phyloP scores from a whole-genome alignment of 2,113 vertebrate genomes.

The Chroicocephalus ridibundus region DNA sequence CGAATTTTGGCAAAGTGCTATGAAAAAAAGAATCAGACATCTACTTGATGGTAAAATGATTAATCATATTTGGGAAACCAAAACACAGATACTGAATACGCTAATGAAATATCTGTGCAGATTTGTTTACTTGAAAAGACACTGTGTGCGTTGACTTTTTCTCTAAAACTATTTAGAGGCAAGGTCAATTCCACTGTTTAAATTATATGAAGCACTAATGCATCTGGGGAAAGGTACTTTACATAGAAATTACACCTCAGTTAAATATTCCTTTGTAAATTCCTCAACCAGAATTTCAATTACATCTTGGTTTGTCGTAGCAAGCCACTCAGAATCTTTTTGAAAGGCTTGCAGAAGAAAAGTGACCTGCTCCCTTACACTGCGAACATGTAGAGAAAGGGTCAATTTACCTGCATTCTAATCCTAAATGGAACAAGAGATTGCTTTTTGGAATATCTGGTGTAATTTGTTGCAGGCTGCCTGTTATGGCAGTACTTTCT shows the following conservation, averaged over 20 bases:
- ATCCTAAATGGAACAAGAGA: conserved; percentile 63
- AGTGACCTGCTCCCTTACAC: background rate
- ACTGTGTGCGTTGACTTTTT: background rate
- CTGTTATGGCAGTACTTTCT: conserved; percentile 41
- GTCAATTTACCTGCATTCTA: conserved; percentile 67
- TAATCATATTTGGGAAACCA: background rate
- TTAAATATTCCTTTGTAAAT: conserved; percentile 21
- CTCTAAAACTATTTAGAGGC: background rate
- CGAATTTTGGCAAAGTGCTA: background rate
- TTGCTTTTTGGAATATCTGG: conserved; percentile 63
- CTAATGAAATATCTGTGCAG: background rate
- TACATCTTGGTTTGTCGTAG: background rate
- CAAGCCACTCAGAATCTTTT: conserved; percentile 13
- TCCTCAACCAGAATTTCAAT: conserved; percentile 56
- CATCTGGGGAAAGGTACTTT: background rate
- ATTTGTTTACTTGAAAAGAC: conserved; percentile 10
- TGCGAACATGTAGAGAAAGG: conserved; percentile 20
- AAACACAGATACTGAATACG: background rate
- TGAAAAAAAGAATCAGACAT: background rate
- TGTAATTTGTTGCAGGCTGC: conserved; percentile 60
- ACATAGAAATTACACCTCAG: conserved; percentile 39
- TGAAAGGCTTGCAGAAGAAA: background rate
- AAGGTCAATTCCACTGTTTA: background rate
- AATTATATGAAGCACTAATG: background rate
- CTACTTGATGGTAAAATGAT: background rate